These are phyloP conservation scores for Parnassius glacialis DNA, from an alignment of 2,888 invertebrate genomes.

Conservation along the genomic window DNA sequence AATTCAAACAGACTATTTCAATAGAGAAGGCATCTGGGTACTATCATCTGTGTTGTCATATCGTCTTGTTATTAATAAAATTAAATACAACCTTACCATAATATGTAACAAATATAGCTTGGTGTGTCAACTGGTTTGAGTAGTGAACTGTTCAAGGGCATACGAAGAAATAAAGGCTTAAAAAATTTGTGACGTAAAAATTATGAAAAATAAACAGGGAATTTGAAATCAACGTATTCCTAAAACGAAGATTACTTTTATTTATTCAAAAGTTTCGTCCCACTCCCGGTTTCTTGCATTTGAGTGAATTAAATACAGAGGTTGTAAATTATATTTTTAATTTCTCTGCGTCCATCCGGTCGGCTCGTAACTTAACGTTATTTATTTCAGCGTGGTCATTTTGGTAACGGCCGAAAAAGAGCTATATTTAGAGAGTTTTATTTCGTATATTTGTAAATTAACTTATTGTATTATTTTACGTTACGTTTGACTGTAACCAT, in stretches of 20 bases:
- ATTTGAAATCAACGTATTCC: constrained; percentile 11
- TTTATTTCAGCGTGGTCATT: constrained; percentile 10
- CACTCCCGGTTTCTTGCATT: constrained; percentile 17
- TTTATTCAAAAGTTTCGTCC: constrained; percentile 18
- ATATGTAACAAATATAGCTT: too few species aligned
- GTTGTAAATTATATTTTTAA: constrained; percentile 22
- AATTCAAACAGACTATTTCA: too few species aligned
- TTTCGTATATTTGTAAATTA: too few species aligned
- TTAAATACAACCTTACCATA: too few species aligned
- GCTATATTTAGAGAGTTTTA: not conserved
- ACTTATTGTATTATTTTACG: too few species aligned
- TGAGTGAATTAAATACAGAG: constrained; percentile 17
- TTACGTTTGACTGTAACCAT: too few species aligned
- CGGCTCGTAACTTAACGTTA: constrained; percentile 14
- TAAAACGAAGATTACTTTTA: constrained; percentile 19
- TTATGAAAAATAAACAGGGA: not conserved
- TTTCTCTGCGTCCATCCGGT: constrained; percentile 9
- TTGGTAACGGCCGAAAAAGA: constrained; percentile 7
- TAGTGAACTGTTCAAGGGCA: too few species aligned
- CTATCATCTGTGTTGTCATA: too few species aligned
- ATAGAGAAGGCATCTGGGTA: too few species aligned
- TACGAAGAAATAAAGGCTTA: too few species aligned
- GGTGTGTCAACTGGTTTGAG: too few species aligned
- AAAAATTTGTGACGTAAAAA: not conserved
- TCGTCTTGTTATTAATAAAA: too few species aligned